phyloP scores from a whole-genome alignment of 64 coral and sea anemone species.

The Pachyseris speciosa region DNA sequence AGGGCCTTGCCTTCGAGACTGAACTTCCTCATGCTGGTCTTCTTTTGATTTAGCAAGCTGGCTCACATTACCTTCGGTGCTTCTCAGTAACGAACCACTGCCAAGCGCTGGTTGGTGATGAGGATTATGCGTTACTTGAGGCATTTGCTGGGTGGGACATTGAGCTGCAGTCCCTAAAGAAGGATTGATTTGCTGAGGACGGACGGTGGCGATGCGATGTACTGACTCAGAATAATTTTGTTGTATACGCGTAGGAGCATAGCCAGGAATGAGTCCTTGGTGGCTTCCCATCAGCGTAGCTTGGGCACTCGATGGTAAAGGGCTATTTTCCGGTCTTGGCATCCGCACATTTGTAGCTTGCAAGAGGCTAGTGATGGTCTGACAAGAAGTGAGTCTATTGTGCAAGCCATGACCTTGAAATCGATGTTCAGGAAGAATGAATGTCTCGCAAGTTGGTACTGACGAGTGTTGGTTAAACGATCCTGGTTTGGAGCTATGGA shows the following conservation, averaged over 20 bases:
- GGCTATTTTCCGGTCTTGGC: neutral
- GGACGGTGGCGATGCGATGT: conserved; percentile 12
- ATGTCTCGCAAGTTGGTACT: neutral
- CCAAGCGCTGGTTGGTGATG: neutral
- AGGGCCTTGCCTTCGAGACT: neutral
- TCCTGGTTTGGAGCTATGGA: neutral
- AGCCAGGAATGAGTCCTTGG: neutral
- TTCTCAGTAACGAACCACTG: neutral
- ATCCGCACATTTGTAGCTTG: neutral
- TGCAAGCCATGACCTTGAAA: neutral
- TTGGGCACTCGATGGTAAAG: neutral
- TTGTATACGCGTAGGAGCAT: neutral
- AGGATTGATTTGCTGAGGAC: neutral
- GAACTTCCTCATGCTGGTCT: neutral
- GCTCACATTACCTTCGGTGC: neutral
- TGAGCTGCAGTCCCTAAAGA: neutral
- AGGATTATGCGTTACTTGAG: neutral
- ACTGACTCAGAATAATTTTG: neutral
- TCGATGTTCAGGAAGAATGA: conserved; percentile 22
- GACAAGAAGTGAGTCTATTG: neutral
- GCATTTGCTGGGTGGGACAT: neutral
- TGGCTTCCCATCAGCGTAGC: neutral
- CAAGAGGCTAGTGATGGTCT: neutral
- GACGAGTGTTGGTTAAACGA: neutral
- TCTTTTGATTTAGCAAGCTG: neutral